Conservation (phyloP, 2,888 invertebrate genomes). For the Epicampocera succincta region DNA sequence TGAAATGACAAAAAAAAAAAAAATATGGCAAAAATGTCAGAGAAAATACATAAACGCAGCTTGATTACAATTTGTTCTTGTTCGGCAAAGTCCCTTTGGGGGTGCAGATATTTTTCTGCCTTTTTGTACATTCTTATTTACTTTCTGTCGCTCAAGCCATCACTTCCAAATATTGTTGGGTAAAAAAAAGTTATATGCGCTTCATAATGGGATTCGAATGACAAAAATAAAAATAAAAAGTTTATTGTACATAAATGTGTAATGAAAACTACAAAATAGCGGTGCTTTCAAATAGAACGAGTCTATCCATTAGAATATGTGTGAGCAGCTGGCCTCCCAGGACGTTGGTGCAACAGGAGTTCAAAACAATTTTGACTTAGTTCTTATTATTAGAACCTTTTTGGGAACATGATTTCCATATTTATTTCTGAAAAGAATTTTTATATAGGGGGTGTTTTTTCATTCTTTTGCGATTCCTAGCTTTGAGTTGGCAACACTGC, state of each 20-base stretch:
- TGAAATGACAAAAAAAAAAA: neutral
- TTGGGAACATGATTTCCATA: too few relatives aligned
- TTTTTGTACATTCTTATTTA: constrained; percentile 11
- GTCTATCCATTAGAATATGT: too few relatives aligned
- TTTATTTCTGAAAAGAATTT: too few relatives aligned
- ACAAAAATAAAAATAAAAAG: neutral
- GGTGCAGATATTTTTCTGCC: constrained; percentile 7
- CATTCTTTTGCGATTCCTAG: too few relatives aligned
- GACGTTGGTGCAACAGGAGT: too few relatives aligned
- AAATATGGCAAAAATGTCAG: neutral
- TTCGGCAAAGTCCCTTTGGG: constrained; percentile 57
- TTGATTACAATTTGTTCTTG: constrained; percentile 49
- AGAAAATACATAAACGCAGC: constrained; percentile 19
- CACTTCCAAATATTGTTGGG: neutral
- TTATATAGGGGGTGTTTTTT: too few relatives aligned
- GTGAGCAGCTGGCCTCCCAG: too few relatives aligned
- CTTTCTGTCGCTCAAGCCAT: neutral
- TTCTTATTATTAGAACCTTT: too few relatives aligned
- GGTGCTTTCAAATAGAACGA: too few relatives aligned
- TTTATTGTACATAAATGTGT: neutral
- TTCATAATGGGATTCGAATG: constrained; percentile 23
- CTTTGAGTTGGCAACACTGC: too few relatives aligned
- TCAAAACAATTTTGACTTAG: too few relatives aligned
- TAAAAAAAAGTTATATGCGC: constrained; percentile 28
- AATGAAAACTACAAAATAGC: neutral